Percentiles rank a stretch among this genome's conserved stretches.
Conservation (phyloP, 2,888 invertebrate species). For the Cenopis cana region DNA sequence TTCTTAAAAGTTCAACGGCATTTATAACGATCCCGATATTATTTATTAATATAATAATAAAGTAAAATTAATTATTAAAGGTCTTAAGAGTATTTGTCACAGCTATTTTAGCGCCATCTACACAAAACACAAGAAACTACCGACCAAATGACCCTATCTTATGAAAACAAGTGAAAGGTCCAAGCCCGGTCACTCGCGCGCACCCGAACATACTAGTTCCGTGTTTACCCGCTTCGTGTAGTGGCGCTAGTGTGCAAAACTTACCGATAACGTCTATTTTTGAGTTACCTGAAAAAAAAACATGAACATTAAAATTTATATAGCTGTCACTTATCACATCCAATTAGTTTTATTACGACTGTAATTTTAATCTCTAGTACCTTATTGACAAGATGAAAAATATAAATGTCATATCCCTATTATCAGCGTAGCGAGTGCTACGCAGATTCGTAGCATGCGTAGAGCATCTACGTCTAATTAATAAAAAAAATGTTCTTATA, state of each 20-base stretch:
- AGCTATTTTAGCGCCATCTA: conserved; percentile 29
- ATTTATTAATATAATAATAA: no score
- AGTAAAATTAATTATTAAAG: no score
- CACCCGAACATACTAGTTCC: conserved; percentile 43
- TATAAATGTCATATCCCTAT: no score
- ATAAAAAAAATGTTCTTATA: no score
- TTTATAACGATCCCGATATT: no score
- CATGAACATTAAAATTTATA: not conserved
- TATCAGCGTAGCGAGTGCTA: not conserved
- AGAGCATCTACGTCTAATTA: conserved; percentile 14
- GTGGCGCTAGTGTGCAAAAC: conserved; percentile 34
- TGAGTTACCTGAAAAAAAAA: conserved; percentile 47
- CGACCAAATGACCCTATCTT: not conserved
- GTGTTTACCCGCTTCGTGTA: conserved; percentile 15
- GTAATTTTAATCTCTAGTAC: not conserved
- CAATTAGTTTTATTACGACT: no score
- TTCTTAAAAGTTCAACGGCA: no score
- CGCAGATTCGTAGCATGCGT: conserved; percentile 25
- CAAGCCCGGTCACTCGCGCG: conserved; percentile 44
- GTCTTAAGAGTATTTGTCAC: no score
- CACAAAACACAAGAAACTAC: conserved; percentile 5
- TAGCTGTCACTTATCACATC: no score
- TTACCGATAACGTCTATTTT: conserved; percentile 18
- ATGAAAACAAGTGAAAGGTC: conserved; percentile 49
- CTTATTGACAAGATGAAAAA: not conserved